phyloP scores from a whole-genome alignment of 1,140 invertebrate species.

The Achroia grisella region DNA sequence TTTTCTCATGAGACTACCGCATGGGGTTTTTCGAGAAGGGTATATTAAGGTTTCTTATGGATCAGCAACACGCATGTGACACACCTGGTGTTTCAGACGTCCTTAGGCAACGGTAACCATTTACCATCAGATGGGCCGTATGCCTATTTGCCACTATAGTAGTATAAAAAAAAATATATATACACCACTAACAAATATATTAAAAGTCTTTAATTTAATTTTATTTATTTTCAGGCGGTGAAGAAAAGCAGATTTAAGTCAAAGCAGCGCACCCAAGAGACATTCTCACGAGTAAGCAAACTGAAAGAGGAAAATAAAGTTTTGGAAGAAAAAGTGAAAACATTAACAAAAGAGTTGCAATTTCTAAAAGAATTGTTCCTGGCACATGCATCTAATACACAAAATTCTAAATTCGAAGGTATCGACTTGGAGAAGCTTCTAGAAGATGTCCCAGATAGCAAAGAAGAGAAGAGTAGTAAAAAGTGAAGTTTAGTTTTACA shows the following conservation, averaged over 20 bases:
- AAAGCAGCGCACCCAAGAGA: constrained; percentile 87
- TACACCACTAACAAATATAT: no score
- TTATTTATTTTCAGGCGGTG: constrained; percentile 79
- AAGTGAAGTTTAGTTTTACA: constrained; percentile 4
- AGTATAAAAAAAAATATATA: no score
- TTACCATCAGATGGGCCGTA: no score
- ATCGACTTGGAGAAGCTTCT: constrained; percentile 74
- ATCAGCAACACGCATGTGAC: no score
- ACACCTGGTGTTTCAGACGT: no score
- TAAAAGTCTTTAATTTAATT: neutral
- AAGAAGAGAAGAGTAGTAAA: constrained; percentile 24
- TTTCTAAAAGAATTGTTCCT: constrained; percentile 92
- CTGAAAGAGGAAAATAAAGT: constrained; percentile 88
- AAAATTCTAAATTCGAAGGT: constrained; percentile 67
- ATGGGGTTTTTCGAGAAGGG: no score
- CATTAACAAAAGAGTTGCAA: constrained; percentile 87
- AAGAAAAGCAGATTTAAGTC: constrained; percentile 92
- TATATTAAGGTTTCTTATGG: no score
- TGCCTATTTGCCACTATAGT: no score
- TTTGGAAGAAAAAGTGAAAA: constrained; percentile 89
- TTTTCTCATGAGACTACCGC: no score
- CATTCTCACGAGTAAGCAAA: constrained; percentile 83
- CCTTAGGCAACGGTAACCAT: no score
- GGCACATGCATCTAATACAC: constrained; percentile 80
- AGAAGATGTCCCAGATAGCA: constrained; percentile 65